Conservation (phyloP, 2,888 invertebrate genomes). For the Gastracanthus pulcherrimus region DNA sequence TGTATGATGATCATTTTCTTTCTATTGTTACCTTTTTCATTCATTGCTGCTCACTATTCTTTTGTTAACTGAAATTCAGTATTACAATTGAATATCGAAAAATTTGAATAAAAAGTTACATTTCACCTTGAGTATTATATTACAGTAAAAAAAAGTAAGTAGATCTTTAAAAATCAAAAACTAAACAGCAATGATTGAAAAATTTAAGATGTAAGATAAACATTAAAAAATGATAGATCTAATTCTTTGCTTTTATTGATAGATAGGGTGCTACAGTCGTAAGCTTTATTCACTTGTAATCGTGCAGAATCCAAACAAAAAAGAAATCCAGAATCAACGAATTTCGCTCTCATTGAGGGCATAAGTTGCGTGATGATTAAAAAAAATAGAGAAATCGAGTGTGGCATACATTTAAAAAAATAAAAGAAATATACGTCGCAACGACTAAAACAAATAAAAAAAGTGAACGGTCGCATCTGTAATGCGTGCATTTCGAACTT, state of each 20-base stretch:
- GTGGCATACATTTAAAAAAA: not conserved
- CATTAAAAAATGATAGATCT: not conserved
- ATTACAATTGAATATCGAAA: no score
- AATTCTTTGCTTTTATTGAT: constrained; percentile 17
- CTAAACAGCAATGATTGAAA: not conserved
- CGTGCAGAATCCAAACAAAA: constrained; percentile 14
- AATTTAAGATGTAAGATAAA: not conserved
- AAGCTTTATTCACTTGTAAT: constrained; percentile 26
- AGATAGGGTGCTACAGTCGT: not conserved
- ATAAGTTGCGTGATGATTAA: constrained; percentile 38
- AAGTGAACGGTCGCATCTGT: constrained; percentile 53
- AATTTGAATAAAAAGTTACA: no score
- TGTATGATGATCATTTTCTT: not conserved
- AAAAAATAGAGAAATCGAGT: not conserved
- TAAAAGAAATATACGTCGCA: constrained; percentile 10
- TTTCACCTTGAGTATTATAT: no score
- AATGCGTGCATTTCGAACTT: constrained; percentile 66
- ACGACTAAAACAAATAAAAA: constrained; percentile 5
- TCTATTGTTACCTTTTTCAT: constrained; percentile 5
- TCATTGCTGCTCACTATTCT: not conserved
- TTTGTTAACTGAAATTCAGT: not conserved
- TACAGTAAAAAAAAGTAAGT: no score
- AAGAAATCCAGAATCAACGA: constrained; percentile 53
- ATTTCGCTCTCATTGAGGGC: constrained; percentile 47
- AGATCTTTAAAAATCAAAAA: no score